Base-by-base conservation (phyloP, 2,113 vertebrate genomes). In the Ardeotis arabs region DNA sequence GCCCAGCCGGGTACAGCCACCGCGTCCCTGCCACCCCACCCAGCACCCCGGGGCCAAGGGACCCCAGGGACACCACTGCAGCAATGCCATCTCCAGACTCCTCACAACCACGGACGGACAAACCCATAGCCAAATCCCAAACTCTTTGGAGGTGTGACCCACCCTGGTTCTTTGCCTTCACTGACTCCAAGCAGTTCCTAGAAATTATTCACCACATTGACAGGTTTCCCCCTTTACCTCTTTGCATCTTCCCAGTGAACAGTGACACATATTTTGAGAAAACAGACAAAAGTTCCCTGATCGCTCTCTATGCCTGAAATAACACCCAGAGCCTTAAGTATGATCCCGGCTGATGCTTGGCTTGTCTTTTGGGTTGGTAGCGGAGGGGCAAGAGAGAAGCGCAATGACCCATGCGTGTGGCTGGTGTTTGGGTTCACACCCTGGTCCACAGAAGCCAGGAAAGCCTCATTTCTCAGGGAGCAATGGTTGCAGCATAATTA, bases 341-440 rank as follows among this genome's bases (percentile, higher is more conserved):
- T 2, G 28, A 39, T 64, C 84, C 18, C 64, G 88, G 87, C 60
- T 68, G 87, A 9, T 19, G 78, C 24, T 45, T 29, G 78, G 49
- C 79, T 88, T 4, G 12, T 23, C 64, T 35, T 76, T 72, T 44
- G 35, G 67, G 73, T 22, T 74, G 83, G 66, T 7, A 35, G 60
- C 8, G 11, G 27, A 14, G 56, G 55, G 29, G 31, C 22, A 29
- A 73, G 60, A 35, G 28, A 23, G 18, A 31, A 53, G n/a, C 3
- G 1, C 37, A 35, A 14, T 0, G 2, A 66, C 9, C 69, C 78
- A 41, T 1, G 0, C 21, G 25, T 17, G 11, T 10, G 72, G 81
- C 77, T 53, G 76, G 5, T 25, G 2, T 64, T 45, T 92, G 84
- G 63, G 80, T 80, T 91, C 73, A 89, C 58, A 35, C 55, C 56